Evolutionary conservation across 2,797 vertebrate species (phyloP).

Genomic region (Macropus fuliginosus): DNA sequence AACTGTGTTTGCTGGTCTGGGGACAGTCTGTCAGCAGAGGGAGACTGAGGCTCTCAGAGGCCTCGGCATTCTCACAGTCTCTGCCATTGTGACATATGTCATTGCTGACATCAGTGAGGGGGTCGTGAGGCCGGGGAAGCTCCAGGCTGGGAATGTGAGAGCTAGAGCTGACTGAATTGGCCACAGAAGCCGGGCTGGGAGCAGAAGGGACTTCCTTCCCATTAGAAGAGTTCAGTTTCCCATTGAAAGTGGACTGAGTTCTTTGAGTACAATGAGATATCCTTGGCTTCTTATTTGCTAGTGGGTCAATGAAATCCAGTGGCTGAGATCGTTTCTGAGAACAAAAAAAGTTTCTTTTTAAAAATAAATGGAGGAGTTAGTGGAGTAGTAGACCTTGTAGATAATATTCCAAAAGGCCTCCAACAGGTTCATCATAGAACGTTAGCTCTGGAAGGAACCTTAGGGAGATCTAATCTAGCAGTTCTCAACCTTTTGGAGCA

Average conservation of each 20-base stretch:
- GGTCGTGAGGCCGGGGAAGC: slow-evolving; percentile 90
- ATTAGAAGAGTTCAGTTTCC: slow-evolving; percentile 88
- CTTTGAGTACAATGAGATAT: slow-evolving; percentile 94
- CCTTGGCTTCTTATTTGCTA: slow-evolving; percentile 94
- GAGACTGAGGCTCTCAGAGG: slow-evolving; percentile 86
- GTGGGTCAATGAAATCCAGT: slow-evolving; percentile 93
- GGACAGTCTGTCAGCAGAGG: slow-evolving; percentile 82
- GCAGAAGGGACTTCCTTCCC: slow-evolving; percentile 85
- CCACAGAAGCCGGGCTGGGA: slow-evolving; percentile 4
- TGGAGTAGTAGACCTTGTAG: neutral
- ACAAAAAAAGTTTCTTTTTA: neutral
- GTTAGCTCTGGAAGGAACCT: neutral
- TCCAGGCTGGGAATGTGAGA: slow-evolving; percentile 88
- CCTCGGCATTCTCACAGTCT: slow-evolving; percentile 90
- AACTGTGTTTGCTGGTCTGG: slow-evolving; percentile 77
- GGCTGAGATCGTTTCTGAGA: slow-evolving; percentile 92
- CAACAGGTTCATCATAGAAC: neutral
- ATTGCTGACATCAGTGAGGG: slow-evolving; percentile 93
- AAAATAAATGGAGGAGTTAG: neutral
- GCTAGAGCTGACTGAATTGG: slow-evolving; percentile 82
- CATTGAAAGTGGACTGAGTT: slow-evolving; percentile 89
- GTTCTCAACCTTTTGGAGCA: neutral
- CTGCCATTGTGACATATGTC: slow-evolving; percentile 92
- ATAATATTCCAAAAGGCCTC: neutral
- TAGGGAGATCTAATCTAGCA: neutral